A percentile compares a stretch with the other conserved stretches of the same genome.
These are phyloP conservation scores for Danio jaintianensis DNA, from an alignment of 2,797 vertebrate species.

Conservation along the genomic window DNA sequence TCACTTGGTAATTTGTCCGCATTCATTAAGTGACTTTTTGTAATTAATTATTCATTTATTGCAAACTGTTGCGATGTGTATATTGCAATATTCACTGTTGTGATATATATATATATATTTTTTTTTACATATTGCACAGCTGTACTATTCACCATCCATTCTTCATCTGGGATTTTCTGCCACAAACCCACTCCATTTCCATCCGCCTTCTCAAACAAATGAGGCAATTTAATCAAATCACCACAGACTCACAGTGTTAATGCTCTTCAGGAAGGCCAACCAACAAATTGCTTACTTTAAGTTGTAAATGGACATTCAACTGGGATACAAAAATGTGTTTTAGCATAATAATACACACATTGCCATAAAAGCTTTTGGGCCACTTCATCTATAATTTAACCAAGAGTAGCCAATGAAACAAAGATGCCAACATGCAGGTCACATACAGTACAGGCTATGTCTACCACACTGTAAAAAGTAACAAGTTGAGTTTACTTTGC, in stretches of 20 bases:
- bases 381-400: neutral
- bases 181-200: neutral
- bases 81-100: too few species aligned
- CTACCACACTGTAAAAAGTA: too few species aligned
- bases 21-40: too few species aligned
- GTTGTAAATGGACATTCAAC: neutral
- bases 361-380: neutral
- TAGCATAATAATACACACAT: neutral
- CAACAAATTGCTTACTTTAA: neutral
- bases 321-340: neutral
- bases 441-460: neutral
- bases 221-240: neutral
- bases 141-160: neutral
- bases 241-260: neutral
- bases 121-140: too few species aligned
- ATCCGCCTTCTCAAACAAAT: neutral
- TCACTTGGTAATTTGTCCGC: too few species aligned
- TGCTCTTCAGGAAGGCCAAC: neutral
- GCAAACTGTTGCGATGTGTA: too few species aligned
- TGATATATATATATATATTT: too few species aligned
- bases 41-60: too few species aligned
- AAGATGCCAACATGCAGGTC: conserved; percentile 13
- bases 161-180: neutral
- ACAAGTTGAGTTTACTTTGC: too few species aligned
- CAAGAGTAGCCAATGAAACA: neutral